Percentiles rank a stretch among this genome's conserved stretches.
Evolutionary conservation across 2,113 vertebrate species (phyloP).

Genomic region (Dryoscopus gambensis): DNA sequence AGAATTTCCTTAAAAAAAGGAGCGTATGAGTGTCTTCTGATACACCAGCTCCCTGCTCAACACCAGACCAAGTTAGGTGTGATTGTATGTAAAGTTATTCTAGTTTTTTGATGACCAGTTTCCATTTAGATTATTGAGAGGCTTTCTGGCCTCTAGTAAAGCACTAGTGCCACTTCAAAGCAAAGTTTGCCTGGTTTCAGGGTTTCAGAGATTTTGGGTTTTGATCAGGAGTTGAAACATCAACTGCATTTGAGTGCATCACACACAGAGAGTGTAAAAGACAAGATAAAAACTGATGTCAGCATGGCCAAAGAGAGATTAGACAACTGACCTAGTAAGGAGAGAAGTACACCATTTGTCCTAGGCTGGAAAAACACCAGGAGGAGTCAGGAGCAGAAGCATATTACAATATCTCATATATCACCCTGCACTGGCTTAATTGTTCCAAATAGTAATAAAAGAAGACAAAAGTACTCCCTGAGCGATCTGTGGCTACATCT

Average conservation of each 20-base stretch:
- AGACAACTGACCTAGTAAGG: background rate
- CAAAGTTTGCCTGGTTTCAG: background rate
- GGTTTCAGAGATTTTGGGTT: background rate
- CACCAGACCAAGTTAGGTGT: background rate
- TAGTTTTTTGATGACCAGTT: background rate
- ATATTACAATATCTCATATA: background rate
- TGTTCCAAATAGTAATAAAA: background rate
- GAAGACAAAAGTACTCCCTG: background rate
- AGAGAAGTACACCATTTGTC: background rate
- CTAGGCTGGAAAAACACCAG: background rate
- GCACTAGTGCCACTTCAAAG: background rate
- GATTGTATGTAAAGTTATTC: background rate
- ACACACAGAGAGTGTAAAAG: background rate
- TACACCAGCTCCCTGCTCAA: background rate
- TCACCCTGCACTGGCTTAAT: background rate
- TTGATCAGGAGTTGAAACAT: background rate
- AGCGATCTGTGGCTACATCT: background rate
- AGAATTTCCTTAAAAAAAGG: background rate
- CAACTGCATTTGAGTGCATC: background rate
- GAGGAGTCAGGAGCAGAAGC: background rate
- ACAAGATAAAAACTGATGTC: background rate
- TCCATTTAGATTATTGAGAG: background rate
- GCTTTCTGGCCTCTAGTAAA: background rate
- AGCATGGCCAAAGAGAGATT: background rate
- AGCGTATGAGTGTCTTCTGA: background rate